A percentile compares a stretch with the other conserved stretches of the same genome.
phyloP scores from a whole-genome alignment of 2,797 vertebrate species.

The Sebastolobus alascanus region DNA sequence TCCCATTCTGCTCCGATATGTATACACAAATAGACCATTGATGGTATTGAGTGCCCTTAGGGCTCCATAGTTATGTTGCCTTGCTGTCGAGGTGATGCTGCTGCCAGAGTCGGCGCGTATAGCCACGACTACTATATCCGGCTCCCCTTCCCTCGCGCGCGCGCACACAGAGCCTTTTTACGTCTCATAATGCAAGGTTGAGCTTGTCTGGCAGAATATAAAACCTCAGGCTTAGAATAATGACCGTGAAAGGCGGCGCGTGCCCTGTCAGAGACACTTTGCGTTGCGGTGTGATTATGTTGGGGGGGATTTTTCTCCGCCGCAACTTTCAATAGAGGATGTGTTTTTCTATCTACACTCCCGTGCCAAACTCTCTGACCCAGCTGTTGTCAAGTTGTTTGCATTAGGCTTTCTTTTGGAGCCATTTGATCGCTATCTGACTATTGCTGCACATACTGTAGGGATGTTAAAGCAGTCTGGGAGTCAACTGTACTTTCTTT shows the following conservation, averaged over 20 bases:
- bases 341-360: slow-evolving; percentile 32
- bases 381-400: slow-evolving; percentile 46
- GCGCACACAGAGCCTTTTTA: slow-evolving; percentile 58
- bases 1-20: slow-evolving; percentile 75
- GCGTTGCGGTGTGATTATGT: slow-evolving; percentile 60
- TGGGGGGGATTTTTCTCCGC: slow-evolving; percentile 48
- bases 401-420: slow-evolving; percentile 57
- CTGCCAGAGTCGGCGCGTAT: slow-evolving; percentile 29
- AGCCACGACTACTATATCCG: slow-evolving; percentile 61
- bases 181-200: slow-evolving; percentile 74
- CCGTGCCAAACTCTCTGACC: slow-evolving; percentile 53
- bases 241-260: slow-evolving; percentile 60
- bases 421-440: slow-evolving; percentile 60
- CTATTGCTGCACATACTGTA: slow-evolving; percentile 27
- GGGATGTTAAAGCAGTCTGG: slow-evolving; percentile 22
- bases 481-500: slow-evolving; percentile 2
- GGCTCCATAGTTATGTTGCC: slow-evolving; percentile 65
- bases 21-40: slow-evolving; percentile 84
- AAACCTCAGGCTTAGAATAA: slow-evolving; percentile 75
- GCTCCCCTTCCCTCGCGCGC: slow-evolving; percentile 37
- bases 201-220: slow-evolving; percentile 69
- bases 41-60: slow-evolving; percentile 76
- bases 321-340: slow-evolving; percentile 45
- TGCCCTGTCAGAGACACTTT: slow-evolving; percentile 66
- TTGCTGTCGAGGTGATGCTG: slow-evolving; percentile 55